Evolutionary conservation across 92 coral and sea anemone genomes (phyloP).

Genomic region (Virgularia gustaviana): DNA sequence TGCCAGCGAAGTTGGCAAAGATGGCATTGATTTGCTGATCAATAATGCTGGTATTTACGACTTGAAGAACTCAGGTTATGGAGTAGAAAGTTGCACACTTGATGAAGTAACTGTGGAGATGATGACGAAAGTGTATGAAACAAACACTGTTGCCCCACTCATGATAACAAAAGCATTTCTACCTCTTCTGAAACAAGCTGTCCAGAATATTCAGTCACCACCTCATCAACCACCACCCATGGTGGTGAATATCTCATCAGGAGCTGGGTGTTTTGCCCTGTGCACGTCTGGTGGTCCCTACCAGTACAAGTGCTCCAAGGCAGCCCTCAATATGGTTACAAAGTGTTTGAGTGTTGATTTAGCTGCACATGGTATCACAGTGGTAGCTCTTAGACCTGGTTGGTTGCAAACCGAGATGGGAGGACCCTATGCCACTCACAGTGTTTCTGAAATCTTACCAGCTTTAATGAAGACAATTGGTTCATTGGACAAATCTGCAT

Average conservation of each 20-base stretch:
- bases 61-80: slow-evolving; percentile 15
- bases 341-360: slow-evolving; percentile 63
- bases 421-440: slow-evolving; percentile 45
- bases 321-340: slow-evolving; percentile 67
- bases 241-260: slow-evolving; percentile 32
- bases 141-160: slow-evolving; percentile 68
- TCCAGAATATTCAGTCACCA: not conserved
- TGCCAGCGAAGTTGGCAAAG: slow-evolving; percentile 41
- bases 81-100: not conserved
- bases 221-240: slow-evolving; percentile 10
- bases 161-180: slow-evolving; percentile 48
- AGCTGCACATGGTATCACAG: slow-evolving; percentile 50
- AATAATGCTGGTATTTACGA: slow-evolving; percentile 66
- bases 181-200: slow-evolving; percentile 14
- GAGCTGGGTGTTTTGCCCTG: not conserved
- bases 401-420: slow-evolving; percentile 77
- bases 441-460: slow-evolving; percentile 51
- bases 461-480: slow-evolving; percentile 57
- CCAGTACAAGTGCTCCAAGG: slow-evolving; percentile 51
- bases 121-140: slow-evolving; percentile 58
- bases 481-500: slow-evolving; percentile 52
- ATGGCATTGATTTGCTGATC: slow-evolving; percentile 61
- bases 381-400: slow-evolving; percentile 63
- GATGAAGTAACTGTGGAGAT: slow-evolving; percentile 67
- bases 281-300: slow-evolving; percentile 4